Evolutionary conservation across 2,113 vertebrate genomes (phyloP).

Genomic region (Antechinus flavipes): DNA sequence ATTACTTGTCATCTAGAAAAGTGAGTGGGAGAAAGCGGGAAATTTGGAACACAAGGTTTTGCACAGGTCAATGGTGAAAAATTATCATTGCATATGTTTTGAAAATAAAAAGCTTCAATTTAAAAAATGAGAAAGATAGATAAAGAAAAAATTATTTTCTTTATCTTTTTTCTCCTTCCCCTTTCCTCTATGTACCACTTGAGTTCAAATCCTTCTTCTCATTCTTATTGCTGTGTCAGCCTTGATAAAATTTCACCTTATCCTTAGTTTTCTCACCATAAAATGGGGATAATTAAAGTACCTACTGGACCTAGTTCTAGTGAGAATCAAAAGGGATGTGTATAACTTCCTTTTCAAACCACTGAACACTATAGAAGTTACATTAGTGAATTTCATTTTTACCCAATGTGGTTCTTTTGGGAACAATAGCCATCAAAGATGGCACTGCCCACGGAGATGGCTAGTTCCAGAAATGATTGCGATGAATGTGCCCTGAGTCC

Average conservation of each 20-base stretch:
- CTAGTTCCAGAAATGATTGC: neutral
- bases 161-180: neutral
- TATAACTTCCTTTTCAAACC: neutral
- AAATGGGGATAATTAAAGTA: neutral
- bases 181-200: neutral
- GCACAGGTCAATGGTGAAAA: too few relatives aligned
- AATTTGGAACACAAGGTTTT: too few relatives aligned
- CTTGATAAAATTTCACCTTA: neutral
- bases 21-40: too few relatives aligned
- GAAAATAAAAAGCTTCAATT: too few relatives aligned
- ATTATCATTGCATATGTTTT: too few relatives aligned
- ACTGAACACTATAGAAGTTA: neutral
- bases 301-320: neutral
- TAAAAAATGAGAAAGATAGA: too few relatives aligned
- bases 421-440: slow-evolving; percentile 2
- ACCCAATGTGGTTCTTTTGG: slow-evolving; percentile 7
- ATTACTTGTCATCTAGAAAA: too few relatives aligned
- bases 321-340: neutral
- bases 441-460: neutral
- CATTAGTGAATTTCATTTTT: neutral
- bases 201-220: neutral
- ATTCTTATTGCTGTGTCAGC: neutral
- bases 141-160: neutral
- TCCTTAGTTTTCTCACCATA: neutral
- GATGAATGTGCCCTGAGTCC: neutral